Conservation (phyloP, 2,888 invertebrate genomes). For the Sycophila texana region DNA sequence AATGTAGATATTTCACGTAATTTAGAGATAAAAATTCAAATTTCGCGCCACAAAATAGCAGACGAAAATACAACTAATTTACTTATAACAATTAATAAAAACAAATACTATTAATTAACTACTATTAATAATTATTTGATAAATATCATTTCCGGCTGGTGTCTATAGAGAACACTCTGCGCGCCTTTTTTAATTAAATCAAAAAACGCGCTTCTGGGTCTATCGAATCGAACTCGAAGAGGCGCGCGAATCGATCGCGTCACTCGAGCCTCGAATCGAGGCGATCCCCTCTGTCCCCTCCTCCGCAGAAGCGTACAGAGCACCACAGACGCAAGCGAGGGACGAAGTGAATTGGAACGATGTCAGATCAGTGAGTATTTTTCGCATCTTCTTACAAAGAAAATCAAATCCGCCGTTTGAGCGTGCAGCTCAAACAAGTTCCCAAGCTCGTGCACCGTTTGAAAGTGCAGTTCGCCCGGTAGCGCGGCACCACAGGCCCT, state of each 20-base stretch:
- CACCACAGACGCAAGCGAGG: conserved; percentile 41
- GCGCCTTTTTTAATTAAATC: too few relatives aligned
- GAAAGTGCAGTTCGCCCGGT: neutral
- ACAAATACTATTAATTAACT: too few relatives aligned
- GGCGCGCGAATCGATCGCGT: neutral
- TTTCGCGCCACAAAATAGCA: too few relatives aligned
- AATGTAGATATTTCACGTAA: too few relatives aligned
- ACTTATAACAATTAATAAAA: too few relatives aligned
- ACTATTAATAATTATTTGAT: too few relatives aligned
- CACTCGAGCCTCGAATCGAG: conserved; percentile 39
- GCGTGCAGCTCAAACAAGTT: neutral
- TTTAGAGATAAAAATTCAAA: too few relatives aligned
- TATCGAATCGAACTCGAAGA: too few relatives aligned
- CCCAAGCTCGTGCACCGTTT: neutral
- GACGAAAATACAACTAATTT: too few relatives aligned
- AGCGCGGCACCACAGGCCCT: neutral
- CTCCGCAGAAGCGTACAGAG: neutral
- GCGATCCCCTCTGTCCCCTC: conserved; percentile 1
- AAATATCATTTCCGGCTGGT: too few relatives aligned
- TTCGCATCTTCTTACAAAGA: conserved; percentile 38
- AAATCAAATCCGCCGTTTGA: neutral
- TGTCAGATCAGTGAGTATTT: conserved; percentile 71
- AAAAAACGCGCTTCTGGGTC: too few relatives aligned
- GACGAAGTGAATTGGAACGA: conserved; percentile 59
- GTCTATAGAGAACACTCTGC: too few relatives aligned